Conservation (phyloP, 2,797 vertebrate genomes). For the Hemibagrus guttatus region DNA sequence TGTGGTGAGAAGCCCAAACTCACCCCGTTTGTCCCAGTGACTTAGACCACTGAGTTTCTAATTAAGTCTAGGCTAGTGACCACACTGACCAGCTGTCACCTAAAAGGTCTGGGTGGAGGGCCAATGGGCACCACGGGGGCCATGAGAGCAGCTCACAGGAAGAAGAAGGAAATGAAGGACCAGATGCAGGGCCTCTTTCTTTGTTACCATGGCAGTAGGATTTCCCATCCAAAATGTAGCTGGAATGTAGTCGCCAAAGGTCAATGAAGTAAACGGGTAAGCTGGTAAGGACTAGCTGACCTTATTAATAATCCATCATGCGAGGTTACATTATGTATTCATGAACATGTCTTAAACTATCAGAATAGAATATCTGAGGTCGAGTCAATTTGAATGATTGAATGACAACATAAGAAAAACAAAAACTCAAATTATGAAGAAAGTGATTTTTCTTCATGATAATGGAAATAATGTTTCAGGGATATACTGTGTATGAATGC, state of each 20-base stretch:
- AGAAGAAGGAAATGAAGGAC: constrained; percentile 64
- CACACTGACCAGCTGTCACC: constrained; percentile 75
- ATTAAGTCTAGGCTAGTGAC: constrained; percentile 61
- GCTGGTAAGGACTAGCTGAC: constrained; percentile 45
- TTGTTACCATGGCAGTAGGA: constrained; percentile 51
- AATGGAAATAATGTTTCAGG: not conserved
- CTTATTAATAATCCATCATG: constrained; percentile 42
- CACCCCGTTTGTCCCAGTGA: constrained; percentile 28
- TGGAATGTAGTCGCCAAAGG: constrained; percentile 55
- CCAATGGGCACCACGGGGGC: constrained; percentile 54
- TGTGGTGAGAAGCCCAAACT: constrained; percentile 2
- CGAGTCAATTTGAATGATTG: not conserved
- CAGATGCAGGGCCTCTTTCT: constrained; percentile 52
- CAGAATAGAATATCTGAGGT: not conserved
- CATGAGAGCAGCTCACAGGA: constrained; percentile 57
- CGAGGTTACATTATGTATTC: constrained; percentile 42
- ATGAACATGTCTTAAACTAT: constrained; percentile 24
- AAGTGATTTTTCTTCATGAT: not conserved
- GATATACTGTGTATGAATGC: not conserved
- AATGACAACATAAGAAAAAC: not conserved
- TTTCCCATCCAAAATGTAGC: constrained; percentile 64
- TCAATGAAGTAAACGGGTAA: constrained; percentile 33
- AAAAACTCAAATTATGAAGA: not conserved
- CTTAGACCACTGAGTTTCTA: constrained; percentile 48
- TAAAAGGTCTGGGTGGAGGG: constrained; percentile 60